Evolutionary conservation across 2,113 vertebrate species (phyloP).

Genomic region (Caracal caracal): DNA sequence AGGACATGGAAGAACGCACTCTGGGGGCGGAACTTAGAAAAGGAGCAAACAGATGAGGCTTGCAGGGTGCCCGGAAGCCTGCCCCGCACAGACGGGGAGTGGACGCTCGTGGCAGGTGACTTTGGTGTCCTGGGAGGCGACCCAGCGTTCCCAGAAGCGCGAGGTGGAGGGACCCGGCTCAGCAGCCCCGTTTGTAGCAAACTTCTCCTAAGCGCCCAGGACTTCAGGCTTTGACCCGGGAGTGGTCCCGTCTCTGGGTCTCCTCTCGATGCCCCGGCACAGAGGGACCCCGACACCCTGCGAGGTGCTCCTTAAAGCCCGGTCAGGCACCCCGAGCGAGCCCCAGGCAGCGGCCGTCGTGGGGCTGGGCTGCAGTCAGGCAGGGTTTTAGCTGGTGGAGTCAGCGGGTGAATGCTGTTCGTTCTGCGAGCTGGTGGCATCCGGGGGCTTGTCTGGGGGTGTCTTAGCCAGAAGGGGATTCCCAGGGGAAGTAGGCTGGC

Average conservation of each 20-base stretch:
- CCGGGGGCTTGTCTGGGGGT: accelerated
- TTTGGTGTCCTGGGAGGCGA: not conserved
- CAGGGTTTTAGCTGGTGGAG: accelerated
- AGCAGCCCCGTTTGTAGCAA: not conserved
- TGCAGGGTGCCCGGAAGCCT: accelerated
- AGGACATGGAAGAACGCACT: constrained; percentile 40
- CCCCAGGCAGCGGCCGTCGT: not conserved
- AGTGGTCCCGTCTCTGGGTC: accelerated
- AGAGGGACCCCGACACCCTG: not conserved
- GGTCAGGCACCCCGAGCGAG: accelerated
- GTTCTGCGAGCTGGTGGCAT: not conserved
- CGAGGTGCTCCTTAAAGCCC: not conserved
- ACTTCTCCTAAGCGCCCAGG: not conserved
- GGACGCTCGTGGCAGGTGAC: accelerated
- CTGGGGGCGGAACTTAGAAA: not conserved
- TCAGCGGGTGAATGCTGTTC: accelerated
- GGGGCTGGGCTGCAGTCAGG: not conserved
- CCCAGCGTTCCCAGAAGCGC: accelerated
- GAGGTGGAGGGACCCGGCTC: no score
- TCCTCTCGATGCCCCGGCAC: not conserved
- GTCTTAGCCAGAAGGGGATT: not conserved
- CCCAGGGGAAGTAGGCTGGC: not conserved
- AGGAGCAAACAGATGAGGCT: not conserved
- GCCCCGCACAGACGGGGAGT: accelerated
- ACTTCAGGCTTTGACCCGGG: not conserved